Conservation (phyloP, 2,113 vertebrate species). For the Ameiurus melas region DNA sequence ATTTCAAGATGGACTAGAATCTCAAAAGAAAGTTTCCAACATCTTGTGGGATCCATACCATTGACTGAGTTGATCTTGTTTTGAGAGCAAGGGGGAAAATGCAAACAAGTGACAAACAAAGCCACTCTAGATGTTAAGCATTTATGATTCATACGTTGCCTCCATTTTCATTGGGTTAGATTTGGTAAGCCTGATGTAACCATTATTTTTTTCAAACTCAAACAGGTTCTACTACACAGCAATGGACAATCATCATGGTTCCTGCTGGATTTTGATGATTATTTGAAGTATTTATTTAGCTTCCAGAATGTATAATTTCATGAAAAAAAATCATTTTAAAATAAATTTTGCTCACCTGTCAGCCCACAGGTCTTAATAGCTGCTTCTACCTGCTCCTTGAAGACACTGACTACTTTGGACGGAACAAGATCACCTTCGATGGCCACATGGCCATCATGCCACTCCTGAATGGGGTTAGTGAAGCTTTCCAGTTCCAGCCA, state of each 20-base stretch:
- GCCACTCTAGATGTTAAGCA: background rate
- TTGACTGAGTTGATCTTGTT: too few relatives aligned
- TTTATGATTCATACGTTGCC: background rate
- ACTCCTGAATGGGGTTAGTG: slow-evolving; percentile 75
- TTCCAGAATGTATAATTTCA: background rate
- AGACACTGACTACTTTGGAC: slow-evolving; percentile 75
- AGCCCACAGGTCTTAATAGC: slow-evolving; percentile 71
- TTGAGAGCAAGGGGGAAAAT: too few relatives aligned
- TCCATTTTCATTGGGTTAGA: background rate
- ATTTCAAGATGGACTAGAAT: too few relatives aligned
- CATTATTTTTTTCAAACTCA: background rate
- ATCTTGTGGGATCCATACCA: too few relatives aligned
- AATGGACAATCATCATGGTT: background rate
- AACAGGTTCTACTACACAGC: background rate
- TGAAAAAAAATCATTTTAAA: background rate
- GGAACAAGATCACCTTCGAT: slow-evolving; percentile 80
- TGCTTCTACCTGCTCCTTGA: slow-evolving; percentile 75
- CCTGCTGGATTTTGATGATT: background rate
- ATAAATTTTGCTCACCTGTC: slow-evolving; percentile 68
- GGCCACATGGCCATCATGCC: slow-evolving; percentile 75
- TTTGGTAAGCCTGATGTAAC: background rate
- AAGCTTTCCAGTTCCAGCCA: slow-evolving; percentile 83
- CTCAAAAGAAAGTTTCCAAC: too few relatives aligned
- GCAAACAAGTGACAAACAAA: too few relatives aligned
- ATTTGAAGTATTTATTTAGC: background rate